Conservation (phyloP, 2,113 vertebrate species). For the Psilopogon haemacephalus region DNA sequence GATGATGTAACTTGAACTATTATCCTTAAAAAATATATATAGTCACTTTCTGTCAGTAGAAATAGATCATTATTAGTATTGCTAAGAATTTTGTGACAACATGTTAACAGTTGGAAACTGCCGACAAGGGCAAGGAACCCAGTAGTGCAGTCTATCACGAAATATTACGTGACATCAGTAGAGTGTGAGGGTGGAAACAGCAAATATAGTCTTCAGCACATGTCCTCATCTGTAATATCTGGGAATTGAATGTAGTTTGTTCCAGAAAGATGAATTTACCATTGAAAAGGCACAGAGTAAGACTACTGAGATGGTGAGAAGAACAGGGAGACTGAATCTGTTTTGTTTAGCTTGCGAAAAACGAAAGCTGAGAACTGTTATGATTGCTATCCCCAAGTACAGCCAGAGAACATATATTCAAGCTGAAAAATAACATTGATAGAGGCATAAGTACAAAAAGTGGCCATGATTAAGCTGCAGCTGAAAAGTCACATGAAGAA, state of each 20-base stretch:
- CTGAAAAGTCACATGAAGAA: neutral
- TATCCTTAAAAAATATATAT: neutral
- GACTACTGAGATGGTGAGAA: neutral
- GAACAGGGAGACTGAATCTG: neutral
- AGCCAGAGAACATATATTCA: neutral
- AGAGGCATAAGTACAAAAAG: neutral
- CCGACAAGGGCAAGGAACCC: neutral
- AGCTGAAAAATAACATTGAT: neutral
- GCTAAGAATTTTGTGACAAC: neutral
- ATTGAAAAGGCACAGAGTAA: rapidly evolving
- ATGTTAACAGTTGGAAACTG: neutral
- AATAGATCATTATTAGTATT: neutral
- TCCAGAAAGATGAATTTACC: neutral
- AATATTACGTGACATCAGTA: neutral
- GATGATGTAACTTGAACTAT: neutral
- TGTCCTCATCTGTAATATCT: neutral
- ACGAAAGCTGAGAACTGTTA: neutral
- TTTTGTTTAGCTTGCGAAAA: neutral
- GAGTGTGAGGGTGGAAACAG: neutral
- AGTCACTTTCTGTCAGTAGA: neutral
- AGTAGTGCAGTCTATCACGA: neutral
- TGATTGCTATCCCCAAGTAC: rapidly evolving
- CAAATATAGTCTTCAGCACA: neutral
- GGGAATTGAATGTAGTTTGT: neutral
- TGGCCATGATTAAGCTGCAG: neutral